Base-by-base conservation (phyloP, 2,797 vertebrate species). In the Eulemur mongoz region DNA sequence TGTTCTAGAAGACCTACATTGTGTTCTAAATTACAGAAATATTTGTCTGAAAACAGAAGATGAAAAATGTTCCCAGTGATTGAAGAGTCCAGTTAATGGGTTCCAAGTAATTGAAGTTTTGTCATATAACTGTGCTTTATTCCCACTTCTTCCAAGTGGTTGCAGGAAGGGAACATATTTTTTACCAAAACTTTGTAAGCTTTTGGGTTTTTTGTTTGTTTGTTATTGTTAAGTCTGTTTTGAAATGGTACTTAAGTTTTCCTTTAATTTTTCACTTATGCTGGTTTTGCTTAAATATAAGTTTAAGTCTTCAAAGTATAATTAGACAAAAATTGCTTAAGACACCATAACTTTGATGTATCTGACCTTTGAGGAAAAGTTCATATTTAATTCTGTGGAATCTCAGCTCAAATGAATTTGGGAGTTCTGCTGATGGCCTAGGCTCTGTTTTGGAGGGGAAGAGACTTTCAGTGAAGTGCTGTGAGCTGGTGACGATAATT, bases 251-350 rank as follows among this genome's bases (percentile, higher is more conserved):
- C 45, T 85, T 85, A 75, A 43, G 22, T 57, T 89, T 87, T 82
- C 50, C 67, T 91, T 87, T 79, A 32, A 50, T 84, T 88, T 94
- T 87, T 89, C 67, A 82, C 48, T 85, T 93, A 82, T 1, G 52
- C 75, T 91, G 6, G 38, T 61, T 95, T 94, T 82, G 25, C 43
- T 93, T 89, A 91, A 93, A 40, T 75, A n/a, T 35, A 91, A 93
- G 20, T 35, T 48, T 75, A 80, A 79, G 25, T 93, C 40, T 85
- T 69, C 52, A 79, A 80, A 95, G 40, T 87, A 10, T 61, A 72
- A 88, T 43, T 93, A 59, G 9, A 91, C 78, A n/a, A 91, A 94
- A 94, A 52, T 89, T 87, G 25, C n/a, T 87, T 38, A 13, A 85
- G 88, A 69, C 12, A 32, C 15, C 70, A 2, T 82, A 67, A 76